Conservation (phyloP, 2,113 vertebrate genomes). For the Atlantisia rogersi region DNA sequence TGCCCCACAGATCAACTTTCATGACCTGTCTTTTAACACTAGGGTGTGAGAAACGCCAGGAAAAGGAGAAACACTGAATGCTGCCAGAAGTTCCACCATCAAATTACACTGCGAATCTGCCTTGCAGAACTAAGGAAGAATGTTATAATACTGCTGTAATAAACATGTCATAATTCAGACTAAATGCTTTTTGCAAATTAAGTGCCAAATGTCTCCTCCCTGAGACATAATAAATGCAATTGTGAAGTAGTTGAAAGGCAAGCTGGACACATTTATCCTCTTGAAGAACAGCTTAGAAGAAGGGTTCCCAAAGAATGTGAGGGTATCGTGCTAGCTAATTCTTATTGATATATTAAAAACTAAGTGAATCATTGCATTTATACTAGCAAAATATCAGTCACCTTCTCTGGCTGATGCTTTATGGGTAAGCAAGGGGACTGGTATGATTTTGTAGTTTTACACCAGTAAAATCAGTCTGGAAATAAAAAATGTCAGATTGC, state of each 20-base stretch:
- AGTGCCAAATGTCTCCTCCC: slow-evolving; percentile 27
- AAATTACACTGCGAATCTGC: neutral
- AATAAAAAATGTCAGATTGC: neutral
- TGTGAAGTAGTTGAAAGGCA: slow-evolving; percentile 2
- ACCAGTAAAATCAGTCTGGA: neutral
- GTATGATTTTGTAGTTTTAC: neutral
- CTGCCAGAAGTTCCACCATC: neutral
- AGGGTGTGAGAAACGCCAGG: neutral
- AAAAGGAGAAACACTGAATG: neutral
- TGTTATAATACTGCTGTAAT: neutral
- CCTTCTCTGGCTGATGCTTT: neutral
- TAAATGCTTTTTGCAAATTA: slow-evolving; percentile 43
- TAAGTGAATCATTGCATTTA: neutral
- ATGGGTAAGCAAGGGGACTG: neutral
- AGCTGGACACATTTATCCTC: neutral
- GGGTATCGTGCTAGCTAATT: neutral
- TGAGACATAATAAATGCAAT: slow-evolving; percentile 10
- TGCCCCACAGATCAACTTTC: neutral
- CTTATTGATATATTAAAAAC: neutral
- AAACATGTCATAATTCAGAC: slow-evolving; percentile 30
- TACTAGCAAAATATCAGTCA: neutral
- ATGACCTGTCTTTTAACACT: neutral
- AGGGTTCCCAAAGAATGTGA: neutral
- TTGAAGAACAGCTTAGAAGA: neutral
- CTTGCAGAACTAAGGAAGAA: neutral